Percentiles rank a stretch among this genome's conserved stretches.
Evolutionary conservation across 2,113 vertebrate genomes (phyloP).

Genomic region (Semnornis frantzii): DNA sequence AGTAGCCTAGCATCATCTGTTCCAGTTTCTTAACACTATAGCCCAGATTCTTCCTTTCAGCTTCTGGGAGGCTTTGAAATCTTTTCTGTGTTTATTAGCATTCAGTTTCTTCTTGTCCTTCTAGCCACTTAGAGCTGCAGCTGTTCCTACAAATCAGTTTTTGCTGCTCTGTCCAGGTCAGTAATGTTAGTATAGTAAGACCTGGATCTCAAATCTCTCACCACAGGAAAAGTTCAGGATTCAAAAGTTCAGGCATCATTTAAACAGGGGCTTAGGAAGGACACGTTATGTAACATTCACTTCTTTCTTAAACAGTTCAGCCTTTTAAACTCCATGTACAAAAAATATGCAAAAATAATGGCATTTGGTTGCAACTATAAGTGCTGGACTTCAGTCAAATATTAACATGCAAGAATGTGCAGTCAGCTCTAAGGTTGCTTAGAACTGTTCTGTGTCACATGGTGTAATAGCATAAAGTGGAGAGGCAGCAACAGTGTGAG

Average conservation of each 20-base stretch:
- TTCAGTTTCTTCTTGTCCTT: neutral
- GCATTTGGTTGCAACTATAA: neutral
- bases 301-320: neutral
- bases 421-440: neutral
- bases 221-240: neutral
- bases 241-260: neutral
- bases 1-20: neutral
- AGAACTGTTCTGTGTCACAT: neutral
- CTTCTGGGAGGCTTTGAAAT: neutral
- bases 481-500: neutral
- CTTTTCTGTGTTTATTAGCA: neutral
- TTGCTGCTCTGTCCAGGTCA: neutral
- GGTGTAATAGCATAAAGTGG: neutral
- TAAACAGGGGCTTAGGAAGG: neutral
- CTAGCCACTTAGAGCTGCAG: neutral
- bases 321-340: fast-evolving
- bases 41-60: neutral
- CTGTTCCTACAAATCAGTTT: neutral
- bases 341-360: neutral
- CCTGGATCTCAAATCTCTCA: neutral
- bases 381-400: neutral
- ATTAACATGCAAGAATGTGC: neutral
- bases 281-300: neutral
- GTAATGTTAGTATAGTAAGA: neutral
- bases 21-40: neutral